Percentiles rank a stretch among this genome's conserved stretches.
phyloP scores from a whole-genome alignment of 1,140 invertebrate species.

The Penaeus japonicus region DNA sequence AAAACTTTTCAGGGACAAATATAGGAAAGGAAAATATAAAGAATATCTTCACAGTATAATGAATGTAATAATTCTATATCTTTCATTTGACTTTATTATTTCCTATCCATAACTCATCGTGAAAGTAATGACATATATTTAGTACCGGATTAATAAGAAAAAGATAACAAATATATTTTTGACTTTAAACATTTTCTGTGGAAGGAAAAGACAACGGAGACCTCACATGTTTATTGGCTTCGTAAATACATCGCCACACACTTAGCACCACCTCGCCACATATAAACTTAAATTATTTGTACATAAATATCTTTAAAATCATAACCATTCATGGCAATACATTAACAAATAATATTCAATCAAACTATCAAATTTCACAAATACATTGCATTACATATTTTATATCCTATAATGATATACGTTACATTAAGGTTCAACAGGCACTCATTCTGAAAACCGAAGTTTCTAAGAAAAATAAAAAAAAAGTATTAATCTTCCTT shows the following conservation, averaged over 20 bases:
- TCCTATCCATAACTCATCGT: no score
- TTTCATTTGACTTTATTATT: no score
- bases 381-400: slow-evolving; percentile 38
- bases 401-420: slow-evolving; percentile 31
- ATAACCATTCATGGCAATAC: slow-evolving; percentile 51
- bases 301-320: slow-evolving; percentile 54
- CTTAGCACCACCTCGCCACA: slow-evolving; percentile 52
- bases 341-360: slow-evolving; percentile 47
- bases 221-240: slow-evolving; percentile 53
- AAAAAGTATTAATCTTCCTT: slow-evolving; percentile 27
- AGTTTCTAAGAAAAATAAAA: neutral
- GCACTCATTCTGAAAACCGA: slow-evolving; percentile 42
- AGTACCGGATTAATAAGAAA: no score
- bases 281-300: slow-evolving; percentile 53
- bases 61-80: no score
- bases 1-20: no score
- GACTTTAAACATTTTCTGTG: no score
- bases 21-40: no score
- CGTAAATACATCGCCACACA: slow-evolving; percentile 49
- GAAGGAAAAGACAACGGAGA: neutral
- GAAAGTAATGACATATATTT: no score
- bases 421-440: slow-evolving; percentile 39
- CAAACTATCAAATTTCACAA: slow-evolving; percentile 17
- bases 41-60: no score
- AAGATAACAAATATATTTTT: no score